Evolutionary conservation across 2,797 vertebrate species (phyloP).

Genomic region (Echiichthys vipera): DNA sequence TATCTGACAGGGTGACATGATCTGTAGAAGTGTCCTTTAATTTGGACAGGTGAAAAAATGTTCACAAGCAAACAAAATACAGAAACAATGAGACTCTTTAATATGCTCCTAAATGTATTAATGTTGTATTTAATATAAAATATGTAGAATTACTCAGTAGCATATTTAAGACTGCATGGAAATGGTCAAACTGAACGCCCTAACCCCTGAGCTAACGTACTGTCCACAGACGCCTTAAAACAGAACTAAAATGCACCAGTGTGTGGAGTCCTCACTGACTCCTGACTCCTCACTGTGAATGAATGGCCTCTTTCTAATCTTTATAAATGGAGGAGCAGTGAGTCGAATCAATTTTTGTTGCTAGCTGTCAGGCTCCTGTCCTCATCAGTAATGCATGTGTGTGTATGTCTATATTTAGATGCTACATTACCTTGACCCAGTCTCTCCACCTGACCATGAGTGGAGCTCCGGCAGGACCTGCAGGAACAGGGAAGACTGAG

Average conservation of each 20-base stretch:
- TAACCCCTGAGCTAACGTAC: too few relatives aligned
- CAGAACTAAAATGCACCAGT: too few relatives aligned
- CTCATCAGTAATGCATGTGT: constrained; percentile 6
- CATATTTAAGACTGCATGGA: not conserved
- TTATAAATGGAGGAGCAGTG: not conserved
- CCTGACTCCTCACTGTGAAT: not conserved
- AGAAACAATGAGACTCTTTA: not conserved
- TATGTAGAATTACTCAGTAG: not conserved
- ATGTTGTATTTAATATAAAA: not conserved
- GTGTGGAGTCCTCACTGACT: too few relatives aligned
- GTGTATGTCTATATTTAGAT: constrained; percentile 77
- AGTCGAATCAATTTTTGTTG: not conserved
- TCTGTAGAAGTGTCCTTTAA: too few relatives aligned
- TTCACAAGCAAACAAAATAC: not conserved
- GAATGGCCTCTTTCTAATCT: not conserved
- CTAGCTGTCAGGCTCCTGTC: not conserved
- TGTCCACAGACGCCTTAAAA: too few relatives aligned
- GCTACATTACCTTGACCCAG: constrained; percentile 97
- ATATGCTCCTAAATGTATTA: not conserved
- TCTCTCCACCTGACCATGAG: constrained; percentile 97
- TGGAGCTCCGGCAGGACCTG: constrained; percentile 92
- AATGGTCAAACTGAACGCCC: not conserved
- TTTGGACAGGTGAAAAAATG: too few relatives aligned
- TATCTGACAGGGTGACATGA: too few relatives aligned
- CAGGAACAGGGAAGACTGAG: constrained; percentile 96